Evolutionary conservation across 2,888 invertebrate species (phyloP).

Genomic region (Mesorhabditis spiculigera): DNA sequence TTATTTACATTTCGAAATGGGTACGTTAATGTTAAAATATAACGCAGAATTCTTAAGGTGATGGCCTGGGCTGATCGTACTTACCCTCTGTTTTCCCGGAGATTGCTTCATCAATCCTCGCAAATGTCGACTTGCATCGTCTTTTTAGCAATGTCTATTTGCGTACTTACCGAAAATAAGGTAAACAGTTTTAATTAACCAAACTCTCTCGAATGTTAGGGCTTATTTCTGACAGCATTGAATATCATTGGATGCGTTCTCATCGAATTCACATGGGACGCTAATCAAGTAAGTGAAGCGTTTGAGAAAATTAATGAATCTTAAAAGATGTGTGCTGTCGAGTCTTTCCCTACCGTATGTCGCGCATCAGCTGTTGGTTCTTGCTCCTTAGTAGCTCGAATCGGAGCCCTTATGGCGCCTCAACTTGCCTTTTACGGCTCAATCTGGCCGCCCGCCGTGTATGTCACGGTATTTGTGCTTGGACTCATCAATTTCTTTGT

Average conservation of each 20-base stretch:
- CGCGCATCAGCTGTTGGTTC: conserved; percentile 41
- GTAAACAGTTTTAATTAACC: background rate
- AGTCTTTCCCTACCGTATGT: conserved; percentile 42
- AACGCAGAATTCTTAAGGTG: conserved; percentile 6
- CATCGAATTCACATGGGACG: conserved; percentile 53
- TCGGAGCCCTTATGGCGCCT: conserved; percentile 46
- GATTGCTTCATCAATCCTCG: conserved; percentile 40
- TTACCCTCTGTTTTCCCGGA: conserved; percentile 35
- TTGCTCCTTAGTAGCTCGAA: conserved; percentile 43
- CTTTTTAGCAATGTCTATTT: background rate
- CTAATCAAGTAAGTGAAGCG: conserved; percentile 18
- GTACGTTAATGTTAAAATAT: conserved; percentile 13
- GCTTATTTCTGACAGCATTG: conserved; percentile 30
- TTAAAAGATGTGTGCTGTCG: conserved; percentile 47
- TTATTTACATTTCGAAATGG: conserved; percentile 35
- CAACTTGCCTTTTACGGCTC: background rate
- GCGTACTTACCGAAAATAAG: background rate
- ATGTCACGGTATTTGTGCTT: conserved; percentile 35
- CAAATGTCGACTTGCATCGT: background rate
- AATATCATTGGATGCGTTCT: conserved; percentile 43
- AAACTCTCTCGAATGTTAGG: conserved; percentile 18
- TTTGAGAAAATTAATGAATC: background rate
- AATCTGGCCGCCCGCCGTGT: conserved; percentile 41
- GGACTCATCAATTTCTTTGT: conserved; percentile 35
- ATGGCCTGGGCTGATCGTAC: conserved; percentile 24